Conservation (phyloP, 2,113 vertebrate species). For the Aphelocoma coerulescens region DNA sequence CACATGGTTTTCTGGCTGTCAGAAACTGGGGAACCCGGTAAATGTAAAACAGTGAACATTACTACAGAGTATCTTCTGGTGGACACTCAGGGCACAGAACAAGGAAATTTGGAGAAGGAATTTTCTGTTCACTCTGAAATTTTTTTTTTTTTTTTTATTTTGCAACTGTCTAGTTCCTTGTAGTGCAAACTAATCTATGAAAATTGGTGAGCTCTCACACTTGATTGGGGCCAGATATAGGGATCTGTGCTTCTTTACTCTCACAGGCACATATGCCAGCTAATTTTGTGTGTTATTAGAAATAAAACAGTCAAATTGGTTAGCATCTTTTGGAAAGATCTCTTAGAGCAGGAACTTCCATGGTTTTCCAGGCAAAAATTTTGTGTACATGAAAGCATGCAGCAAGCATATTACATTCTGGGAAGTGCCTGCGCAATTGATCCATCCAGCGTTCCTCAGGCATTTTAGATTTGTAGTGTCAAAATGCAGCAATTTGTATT, state of each 20-base stretch:
- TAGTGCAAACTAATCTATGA: neutral
- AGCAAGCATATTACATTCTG: neutral
- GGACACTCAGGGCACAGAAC: neutral
- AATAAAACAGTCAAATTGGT: neutral
- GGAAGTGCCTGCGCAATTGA: neutral
- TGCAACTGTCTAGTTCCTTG: neutral
- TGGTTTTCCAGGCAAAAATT: neutral
- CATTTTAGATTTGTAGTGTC: neutral
- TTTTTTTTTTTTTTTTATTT: neutral
- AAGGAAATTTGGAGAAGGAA: neutral
- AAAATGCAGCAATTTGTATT: neutral
- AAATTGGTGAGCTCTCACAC: neutral
- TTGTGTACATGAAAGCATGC: neutral
- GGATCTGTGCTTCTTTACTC: neutral
- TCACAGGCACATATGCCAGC: fast-evolving
- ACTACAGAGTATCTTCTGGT: neutral
- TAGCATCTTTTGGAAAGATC: neutral
- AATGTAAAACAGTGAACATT: neutral
- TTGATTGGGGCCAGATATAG: neutral
- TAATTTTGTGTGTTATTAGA: neutral
- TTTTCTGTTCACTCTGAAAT: neutral
- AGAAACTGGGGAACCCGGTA: neutral
- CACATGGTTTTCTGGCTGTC: fast-evolving
- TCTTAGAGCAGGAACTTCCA: neutral
- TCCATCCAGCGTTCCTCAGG: neutral